Evolutionary conservation across 2,113 vertebrate genomes (phyloP).

Genomic region (Rynchops niger): DNA sequence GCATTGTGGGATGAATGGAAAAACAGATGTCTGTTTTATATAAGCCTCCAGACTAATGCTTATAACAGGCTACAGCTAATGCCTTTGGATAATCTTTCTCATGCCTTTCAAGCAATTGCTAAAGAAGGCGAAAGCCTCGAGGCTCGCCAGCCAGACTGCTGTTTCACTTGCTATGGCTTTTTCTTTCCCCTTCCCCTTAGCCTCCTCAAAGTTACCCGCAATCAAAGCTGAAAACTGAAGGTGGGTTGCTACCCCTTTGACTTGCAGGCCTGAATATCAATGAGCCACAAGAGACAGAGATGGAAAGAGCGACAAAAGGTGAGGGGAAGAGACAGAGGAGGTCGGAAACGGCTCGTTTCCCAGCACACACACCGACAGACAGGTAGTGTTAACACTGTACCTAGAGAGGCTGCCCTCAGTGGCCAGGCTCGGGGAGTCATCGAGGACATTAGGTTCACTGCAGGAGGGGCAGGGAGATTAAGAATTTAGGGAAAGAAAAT

Average conservation of each 20-base stretch:
- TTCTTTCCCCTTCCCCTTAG: neutral
- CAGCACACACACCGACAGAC: slow-evolving; percentile 88
- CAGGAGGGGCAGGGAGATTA: slow-evolving; percentile 89
- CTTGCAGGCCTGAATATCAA: slow-evolving; percentile 76
- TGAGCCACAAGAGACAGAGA: slow-evolving; percentile 75
- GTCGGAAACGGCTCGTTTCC: slow-evolving; percentile 76
- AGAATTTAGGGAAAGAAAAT: slow-evolving; percentile 90
- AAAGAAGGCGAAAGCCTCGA: neutral
- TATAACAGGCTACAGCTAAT: slow-evolving; percentile 41
- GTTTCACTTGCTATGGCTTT: neutral
- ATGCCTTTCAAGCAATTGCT: neutral
- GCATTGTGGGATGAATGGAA: neutral
- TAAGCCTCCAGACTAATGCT: slow-evolving; percentile 28
- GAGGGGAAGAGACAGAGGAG: slow-evolving; percentile 66
- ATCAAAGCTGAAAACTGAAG: slow-evolving; percentile 69
- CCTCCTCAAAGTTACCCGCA: neutral
- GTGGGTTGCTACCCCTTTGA: slow-evolving; percentile 79
- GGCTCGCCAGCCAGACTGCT: neutral
- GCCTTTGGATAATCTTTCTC: slow-evolving; percentile 10
- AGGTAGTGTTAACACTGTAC: slow-evolving; percentile 93
- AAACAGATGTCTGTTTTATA: slow-evolving; percentile 28
- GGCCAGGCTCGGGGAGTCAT: slow-evolving; percentile 98
- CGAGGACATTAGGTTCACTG: slow-evolving; percentile 99
- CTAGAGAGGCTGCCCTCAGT: slow-evolving; percentile 99
- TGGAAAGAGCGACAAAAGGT: slow-evolving; percentile 63